These are phyloP conservation scores for Steromphala cineraria DNA, from an alignment of 2,888 invertebrate species.

Conservation along the genomic window DNA sequence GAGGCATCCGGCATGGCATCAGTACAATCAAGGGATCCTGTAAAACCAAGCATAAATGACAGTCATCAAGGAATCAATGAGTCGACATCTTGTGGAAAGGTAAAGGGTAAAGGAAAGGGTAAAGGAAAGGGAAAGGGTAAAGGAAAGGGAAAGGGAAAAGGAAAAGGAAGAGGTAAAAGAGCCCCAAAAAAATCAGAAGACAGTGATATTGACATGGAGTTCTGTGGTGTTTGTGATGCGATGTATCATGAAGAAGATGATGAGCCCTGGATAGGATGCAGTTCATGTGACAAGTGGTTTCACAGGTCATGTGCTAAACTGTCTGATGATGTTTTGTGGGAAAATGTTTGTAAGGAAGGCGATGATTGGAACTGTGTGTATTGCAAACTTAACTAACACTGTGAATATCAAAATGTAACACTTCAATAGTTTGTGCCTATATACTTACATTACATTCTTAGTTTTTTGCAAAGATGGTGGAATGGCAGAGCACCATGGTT, in stretches of 20 bases:
- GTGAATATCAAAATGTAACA: neutral
- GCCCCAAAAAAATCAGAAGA: neutral
- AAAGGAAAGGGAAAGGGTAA: neutral
- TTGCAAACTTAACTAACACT: neutral
- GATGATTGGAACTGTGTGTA: neutral
- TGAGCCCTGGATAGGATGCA: constrained; percentile 6
- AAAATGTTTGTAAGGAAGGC: neutral
- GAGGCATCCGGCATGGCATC: neutral
- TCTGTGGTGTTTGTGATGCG: neutral
- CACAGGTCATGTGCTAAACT: neutral
- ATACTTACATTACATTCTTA: neutral
- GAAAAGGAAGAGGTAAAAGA: neutral
- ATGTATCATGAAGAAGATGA: neutral
- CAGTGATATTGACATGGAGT: neutral
- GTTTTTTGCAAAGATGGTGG: neutral
- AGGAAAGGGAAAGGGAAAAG: neutral
- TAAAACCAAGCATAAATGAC: neutral
- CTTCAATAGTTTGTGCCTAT: neutral
- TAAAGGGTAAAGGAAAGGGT: neutral
- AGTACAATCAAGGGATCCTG: neutral
- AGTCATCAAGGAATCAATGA: no score
- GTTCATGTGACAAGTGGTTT: neutral
- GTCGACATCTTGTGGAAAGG: no score
- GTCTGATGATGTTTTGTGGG: neutral
- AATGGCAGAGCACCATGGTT: neutral